Evolutionary conservation across 53 echinoderm and acorn worm genomes (phyloP), one percentile per base, ranked within the genome.

Genomic region (Astropecten irregularis): DNA sequence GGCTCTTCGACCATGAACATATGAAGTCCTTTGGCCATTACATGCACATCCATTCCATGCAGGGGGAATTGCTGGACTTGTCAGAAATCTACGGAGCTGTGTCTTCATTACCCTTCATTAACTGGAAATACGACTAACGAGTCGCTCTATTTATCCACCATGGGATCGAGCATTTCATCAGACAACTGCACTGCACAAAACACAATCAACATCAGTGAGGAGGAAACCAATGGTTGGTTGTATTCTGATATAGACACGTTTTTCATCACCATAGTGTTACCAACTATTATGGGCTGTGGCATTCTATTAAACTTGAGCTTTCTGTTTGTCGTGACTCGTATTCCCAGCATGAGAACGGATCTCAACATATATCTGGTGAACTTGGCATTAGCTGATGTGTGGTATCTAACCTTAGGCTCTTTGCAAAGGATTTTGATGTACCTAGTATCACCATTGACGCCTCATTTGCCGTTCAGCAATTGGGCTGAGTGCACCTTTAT

Each of bases 301-400:
- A 28, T 69, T 4, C 34, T 69, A 4, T 57, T 28, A 11, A 83
- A 83, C 69, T 30, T 50, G 16, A 57, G 40, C 40, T 69, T 83
- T 37, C 55, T 83, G 3, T 56, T 83, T 55, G 83, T 69, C 11
- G 22, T 83, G 29, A 49, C 56, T 2, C 68, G 83, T 27, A 32
- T 55, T 23, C 68, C 68, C 32, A 39, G 38, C 31, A 69, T 53
- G 69, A 30, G 49, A 83, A 51, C 83, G 13, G 19, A 26, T 18
- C 68, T 57, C 28, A 69, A 69, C 20, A 38, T 69, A 5, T 83
- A 83, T 44, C 53, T 83, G 69, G 58, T 55, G 20, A 53, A 58
- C 23, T 36, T 83, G 42, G 83, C 83, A 23, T 3, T 68, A 18
- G 83, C 83, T 26, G 83, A 83, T 68, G 52, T 83, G 2, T 13